A percentile compares a stretch with the other conserved stretches of the same genome.
Evolutionary conservation across 2,797 vertebrate species (phyloP).

Genomic region (Sardinella longiceps): DNA sequence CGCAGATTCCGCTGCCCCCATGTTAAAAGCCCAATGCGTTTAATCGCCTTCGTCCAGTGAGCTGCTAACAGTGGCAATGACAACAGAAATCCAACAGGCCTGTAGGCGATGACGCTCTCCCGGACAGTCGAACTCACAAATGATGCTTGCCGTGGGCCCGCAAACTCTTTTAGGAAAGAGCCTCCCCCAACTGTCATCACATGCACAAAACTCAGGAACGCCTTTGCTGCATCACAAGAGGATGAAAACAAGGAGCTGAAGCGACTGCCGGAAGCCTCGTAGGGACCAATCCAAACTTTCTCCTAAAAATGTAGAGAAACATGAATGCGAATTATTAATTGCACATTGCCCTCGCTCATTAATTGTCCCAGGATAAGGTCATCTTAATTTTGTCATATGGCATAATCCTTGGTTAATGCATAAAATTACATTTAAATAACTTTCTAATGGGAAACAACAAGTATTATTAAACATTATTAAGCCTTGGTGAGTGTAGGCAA

Average conservation of each 20-base stretch:
- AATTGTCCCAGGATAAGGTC: not conserved
- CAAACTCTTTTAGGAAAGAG: slow-evolving; percentile 77
- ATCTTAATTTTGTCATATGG: not conserved
- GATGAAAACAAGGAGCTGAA: slow-evolving; percentile 12
- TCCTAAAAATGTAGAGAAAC: not conserved
- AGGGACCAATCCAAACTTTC: slow-evolving; percentile 8
- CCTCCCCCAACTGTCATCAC: slow-evolving; percentile 78
- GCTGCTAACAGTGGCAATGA: not conserved
- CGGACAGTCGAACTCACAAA: slow-evolving; percentile 62
- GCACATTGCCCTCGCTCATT: too few species aligned
- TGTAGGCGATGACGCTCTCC: slow-evolving; percentile 53
- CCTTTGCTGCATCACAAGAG: slow-evolving; percentile 73
- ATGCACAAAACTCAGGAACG: slow-evolving; percentile 80
- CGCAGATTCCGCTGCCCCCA: slow-evolving; percentile 86
- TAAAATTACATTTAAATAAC: not conserved
- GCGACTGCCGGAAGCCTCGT: slow-evolving; percentile 20
- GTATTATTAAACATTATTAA: not conserved
- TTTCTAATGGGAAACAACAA: not conserved
- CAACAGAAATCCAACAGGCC: slow-evolving; percentile 26
- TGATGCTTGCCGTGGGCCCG: slow-evolving; percentile 64
- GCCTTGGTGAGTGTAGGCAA: not conserved
- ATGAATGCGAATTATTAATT: not conserved
- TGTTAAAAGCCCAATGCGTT: slow-evolving; percentile 56
- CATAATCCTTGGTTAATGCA: too few species aligned
- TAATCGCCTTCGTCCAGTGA: slow-evolving; percentile 12